A percentile compares a stretch with the other conserved stretches of the same genome.
Evolutionary conservation across 1,140 invertebrate species (phyloP).

Genomic region (Lordiphosa clarofinis): DNA sequence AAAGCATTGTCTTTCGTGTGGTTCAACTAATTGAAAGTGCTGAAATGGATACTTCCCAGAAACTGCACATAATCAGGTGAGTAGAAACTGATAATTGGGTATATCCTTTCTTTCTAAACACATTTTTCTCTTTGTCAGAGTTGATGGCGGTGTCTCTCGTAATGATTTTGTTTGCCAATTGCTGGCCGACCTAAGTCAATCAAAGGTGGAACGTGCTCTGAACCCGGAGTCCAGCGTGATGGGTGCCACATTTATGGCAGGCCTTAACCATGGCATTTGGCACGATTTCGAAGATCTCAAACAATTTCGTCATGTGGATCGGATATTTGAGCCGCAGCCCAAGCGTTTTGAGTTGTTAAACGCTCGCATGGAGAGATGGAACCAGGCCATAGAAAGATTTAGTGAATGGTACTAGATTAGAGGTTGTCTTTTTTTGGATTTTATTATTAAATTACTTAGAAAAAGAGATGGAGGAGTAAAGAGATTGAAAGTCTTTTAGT

Average conservation of each 20-base stretch:
- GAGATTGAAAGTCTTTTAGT: conserved; percentile 42
- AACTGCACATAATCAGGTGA: conserved; percentile 84
- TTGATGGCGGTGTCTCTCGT: conserved; percentile 95
- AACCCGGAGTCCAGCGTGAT: conserved; percentile 88
- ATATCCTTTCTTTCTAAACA: background rate
- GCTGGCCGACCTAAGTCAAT: conserved; percentile 88
- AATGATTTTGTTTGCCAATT: conserved; percentile 95
- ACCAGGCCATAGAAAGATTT: conserved; percentile 85
- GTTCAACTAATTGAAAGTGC: conserved; percentile 88
- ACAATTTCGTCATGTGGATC: conserved; percentile 82
- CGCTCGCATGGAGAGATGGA: conserved; percentile 83
- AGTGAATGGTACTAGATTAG: conserved; percentile 83
- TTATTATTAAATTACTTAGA: conserved; percentile 44
- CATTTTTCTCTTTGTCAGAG: conserved; percentile 81
- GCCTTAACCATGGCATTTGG: conserved; percentile 90
- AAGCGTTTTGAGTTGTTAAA: conserved; percentile 80
- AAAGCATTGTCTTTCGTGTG: conserved; percentile 92
- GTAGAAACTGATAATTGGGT: background rate
- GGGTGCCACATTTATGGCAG: conserved; percentile 90
- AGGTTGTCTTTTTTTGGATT: conserved; percentile 6
- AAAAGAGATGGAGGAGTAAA: conserved; percentile 11
- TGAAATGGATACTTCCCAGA: conserved; percentile 83
- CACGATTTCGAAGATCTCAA: conserved; percentile 84
- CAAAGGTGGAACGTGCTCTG: conserved; percentile 86
- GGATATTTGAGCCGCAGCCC: conserved; percentile 83